Conservation (phyloP, 2,113 vertebrate genomes). For the Epinephelus cyanopodus region DNA sequence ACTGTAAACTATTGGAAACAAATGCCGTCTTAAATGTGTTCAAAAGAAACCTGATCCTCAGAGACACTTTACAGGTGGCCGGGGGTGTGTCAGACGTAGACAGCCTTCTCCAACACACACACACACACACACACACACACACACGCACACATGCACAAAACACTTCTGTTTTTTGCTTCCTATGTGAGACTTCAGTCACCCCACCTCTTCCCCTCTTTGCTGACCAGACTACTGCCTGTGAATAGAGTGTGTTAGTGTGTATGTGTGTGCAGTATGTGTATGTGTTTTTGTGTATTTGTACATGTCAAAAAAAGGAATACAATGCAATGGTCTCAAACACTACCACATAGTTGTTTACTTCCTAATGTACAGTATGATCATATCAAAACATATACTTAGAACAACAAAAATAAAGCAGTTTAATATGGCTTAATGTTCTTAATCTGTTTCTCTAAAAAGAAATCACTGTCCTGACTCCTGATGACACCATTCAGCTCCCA, state of each 20-base stretch:
- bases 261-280: neutral
- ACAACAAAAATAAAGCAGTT: neutral
- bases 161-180: constrained; percentile 45
- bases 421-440: neutral
- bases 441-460: neutral
- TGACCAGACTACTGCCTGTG: constrained; percentile 41
- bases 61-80: constrained; percentile 80
- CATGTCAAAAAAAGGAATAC: neutral
- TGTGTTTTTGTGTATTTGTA: neutral
- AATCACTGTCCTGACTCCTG: too few relatives aligned
- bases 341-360: neutral
- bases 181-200: constrained; percentile 31
- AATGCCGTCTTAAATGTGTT: constrained; percentile 80
- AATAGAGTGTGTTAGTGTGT: constrained; percentile 13
- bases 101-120: constrained; percentile 16
- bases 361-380: neutral
- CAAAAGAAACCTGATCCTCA: constrained; percentile 82
- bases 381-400: neutral
- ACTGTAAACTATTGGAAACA: constrained; percentile 79
- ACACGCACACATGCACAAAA: neutral
- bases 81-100: constrained; percentile 41
- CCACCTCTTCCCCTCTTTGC: constrained; percentile 16
- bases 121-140: constrained; percentile 25
- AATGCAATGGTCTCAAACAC: neutral
- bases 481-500: neutral